Percentiles rank a stretch among this genome's conserved stretches.
Evolutionary conservation across 23 tunicate species (phyloP).

Genomic region (Trididemnum miniatum): DNA sequence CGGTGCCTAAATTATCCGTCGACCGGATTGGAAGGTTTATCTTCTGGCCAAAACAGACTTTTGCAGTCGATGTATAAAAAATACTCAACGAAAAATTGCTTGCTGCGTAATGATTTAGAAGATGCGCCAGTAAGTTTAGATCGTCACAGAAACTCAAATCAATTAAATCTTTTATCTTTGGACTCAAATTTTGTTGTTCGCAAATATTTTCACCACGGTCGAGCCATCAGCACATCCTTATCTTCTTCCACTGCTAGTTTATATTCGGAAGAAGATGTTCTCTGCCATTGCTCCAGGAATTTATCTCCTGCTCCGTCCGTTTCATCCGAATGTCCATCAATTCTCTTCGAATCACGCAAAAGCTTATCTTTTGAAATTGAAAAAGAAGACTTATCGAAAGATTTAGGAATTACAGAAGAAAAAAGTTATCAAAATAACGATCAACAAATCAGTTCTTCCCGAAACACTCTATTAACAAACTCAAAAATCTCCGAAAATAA

Average conservation of each 20-base stretch:
- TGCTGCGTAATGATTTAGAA: not conserved
- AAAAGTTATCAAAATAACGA: too few relatives aligned
- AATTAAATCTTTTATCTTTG: slow-evolving; percentile 18
- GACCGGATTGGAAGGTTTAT: slow-evolving; percentile 8
- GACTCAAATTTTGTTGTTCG: slow-evolving; percentile 35
- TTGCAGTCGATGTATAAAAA: not conserved
- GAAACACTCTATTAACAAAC: too few relatives aligned
- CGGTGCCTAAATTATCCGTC: not conserved
- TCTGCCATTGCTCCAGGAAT: not conserved
- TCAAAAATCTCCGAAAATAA: too few relatives aligned
- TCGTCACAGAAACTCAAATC: not conserved
- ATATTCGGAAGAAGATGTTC: slow-evolving; percentile 55
- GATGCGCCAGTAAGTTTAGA: not conserved
- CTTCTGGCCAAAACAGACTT: slow-evolving; percentile 2
- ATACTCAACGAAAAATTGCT: slow-evolving; percentile 20
- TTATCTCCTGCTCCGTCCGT: slow-evolving; percentile 37
- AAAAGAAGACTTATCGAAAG: too few relatives aligned
- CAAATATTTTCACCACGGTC: slow-evolving; percentile 12
- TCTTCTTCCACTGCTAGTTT: slow-evolving; percentile 73
- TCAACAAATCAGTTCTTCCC: too few relatives aligned
- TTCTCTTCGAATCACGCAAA: too few relatives aligned
- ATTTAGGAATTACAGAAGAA: too few relatives aligned
- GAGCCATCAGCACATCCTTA: slow-evolving; percentile 58
- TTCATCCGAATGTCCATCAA: slow-evolving; percentile 49
- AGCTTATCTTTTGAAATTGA: too few relatives aligned